Base-by-base conservation (phyloP, 2,113 vertebrate species). In the Nannospalax galili region DNA sequence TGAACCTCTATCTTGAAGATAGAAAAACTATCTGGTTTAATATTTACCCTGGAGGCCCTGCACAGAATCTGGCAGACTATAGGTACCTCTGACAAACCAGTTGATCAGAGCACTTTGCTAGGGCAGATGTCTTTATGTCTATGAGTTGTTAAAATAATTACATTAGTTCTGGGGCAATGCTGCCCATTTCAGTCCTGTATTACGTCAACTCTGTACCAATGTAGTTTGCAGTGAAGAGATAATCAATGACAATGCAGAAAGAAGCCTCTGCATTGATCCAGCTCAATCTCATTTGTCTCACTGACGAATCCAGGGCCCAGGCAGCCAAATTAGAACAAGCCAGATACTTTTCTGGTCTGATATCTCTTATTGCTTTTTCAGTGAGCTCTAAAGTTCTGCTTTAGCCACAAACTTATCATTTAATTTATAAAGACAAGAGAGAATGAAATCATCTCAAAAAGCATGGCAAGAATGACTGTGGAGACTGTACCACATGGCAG, bases 121-220 rank as follows among this genome's bases (percentile, higher is more conserved):
- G 62, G 3, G 4, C 73, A 42, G 75, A 14, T 17, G 45, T 30
- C n/a, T 85, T 88, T 52, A 62, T 28, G 65, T 3, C 40, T 89
- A 48, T 1, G 48, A 58, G 15, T 78, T 64, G 90, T 74, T 60
- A 45, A 93, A 79, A 86, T 70, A 84, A 91, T 79, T 65, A 67
- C 7, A 62, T 42, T 24, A 56, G 28, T 90, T 20, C 42, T 91
- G 58, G 5, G 67, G 52, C 37, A 93, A 37, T 15, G 78, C 24
- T 48, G 19, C 28, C 5, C 79, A n/a, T 26, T 8, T 65, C 37
- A 26, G 7, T 70, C 15, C 72, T 9, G 32, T 1, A 69, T 0
- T 84, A 28, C 0, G 45, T 26, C 9, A 37, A 11, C 19, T 19
- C 19, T 70, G 28, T 0, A 16, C 48, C 60, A 69, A 0, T n/a